phyloP scores from a whole-genome alignment of 2,888 invertebrate species.

The Platynereis dumerilii region DNA sequence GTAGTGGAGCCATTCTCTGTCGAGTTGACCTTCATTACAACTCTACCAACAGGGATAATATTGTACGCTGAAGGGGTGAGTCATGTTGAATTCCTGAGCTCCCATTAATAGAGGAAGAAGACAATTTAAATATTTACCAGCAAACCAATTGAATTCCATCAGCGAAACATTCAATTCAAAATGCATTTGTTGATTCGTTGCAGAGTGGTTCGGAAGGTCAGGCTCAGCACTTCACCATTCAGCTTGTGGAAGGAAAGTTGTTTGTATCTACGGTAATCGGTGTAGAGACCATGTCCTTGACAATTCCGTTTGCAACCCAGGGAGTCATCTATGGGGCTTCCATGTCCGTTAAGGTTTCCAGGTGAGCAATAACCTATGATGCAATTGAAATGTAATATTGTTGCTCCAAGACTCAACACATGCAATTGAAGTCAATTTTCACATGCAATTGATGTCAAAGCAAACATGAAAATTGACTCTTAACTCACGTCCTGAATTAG shows the following conservation, averaged over 20 bases:
- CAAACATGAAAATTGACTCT: too few relatives aligned
- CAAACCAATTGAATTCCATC: too few relatives aligned
- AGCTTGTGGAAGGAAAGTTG: constrained; percentile 33
- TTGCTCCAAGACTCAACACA: too few relatives aligned
- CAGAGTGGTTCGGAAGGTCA: constrained; percentile 7
- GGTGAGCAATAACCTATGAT: too few relatives aligned
- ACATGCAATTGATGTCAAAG: too few relatives aligned
- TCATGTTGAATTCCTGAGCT: neutral
- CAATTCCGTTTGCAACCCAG: constrained; percentile 2
- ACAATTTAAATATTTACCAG: neutral
- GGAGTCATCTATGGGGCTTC: neutral
- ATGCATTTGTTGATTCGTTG: neutral
- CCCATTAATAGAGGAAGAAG: neutral
- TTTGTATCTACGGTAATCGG: constrained; percentile 23
- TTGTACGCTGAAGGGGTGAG: constrained; percentile 48
- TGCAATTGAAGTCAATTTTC: too few relatives aligned
- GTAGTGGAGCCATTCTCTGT: constrained; percentile 15
- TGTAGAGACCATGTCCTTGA: constrained; percentile 10
- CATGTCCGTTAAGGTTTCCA: neutral
- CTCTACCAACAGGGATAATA: constrained; percentile 44
- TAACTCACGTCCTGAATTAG: too few relatives aligned
- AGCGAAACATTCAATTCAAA: too few relatives aligned
- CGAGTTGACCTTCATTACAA: constrained; percentile 44
- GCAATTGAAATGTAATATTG: too few relatives aligned
- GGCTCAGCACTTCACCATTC: constrained; percentile 41